Percentiles rank a stretch among this genome's conserved stretches.
Conservation (phyloP, 2,888 invertebrate species). For the Callimorpha dominula region DNA sequence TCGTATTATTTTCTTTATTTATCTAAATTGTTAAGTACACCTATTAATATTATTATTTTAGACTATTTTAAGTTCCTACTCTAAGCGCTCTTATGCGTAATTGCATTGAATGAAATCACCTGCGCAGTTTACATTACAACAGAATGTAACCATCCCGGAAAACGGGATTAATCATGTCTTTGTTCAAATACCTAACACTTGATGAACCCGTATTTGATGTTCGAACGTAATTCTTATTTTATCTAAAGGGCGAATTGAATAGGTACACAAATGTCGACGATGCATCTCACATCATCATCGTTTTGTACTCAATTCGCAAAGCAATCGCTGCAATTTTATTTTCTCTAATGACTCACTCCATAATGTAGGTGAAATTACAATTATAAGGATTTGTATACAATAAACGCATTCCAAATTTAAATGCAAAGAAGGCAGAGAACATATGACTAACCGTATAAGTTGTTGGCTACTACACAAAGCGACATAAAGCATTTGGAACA, state of each 20-base stretch:
- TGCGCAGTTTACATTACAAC: constrained; percentile 5
- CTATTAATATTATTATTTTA: not conserved
- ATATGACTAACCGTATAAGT: not conserved
- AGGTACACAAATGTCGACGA: not conserved
- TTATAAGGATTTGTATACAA: no score
- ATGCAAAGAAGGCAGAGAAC: not conserved
- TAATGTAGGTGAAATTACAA: not conserved
- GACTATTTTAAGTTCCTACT: not conserved
- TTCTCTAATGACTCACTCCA: not conserved
- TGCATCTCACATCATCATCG: not conserved
- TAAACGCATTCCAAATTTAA: not conserved
- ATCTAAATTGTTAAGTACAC: not conserved
- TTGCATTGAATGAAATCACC: constrained; percentile 5
- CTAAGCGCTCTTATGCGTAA: not conserved
- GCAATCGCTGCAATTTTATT: not conserved
- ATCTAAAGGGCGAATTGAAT: not conserved
- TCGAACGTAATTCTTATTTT: constrained; percentile 3
- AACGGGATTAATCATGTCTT: constrained; percentile 5
- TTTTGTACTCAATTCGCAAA: not conserved
- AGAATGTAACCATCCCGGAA: not conserved
- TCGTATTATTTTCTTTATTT: constrained; percentile 27
- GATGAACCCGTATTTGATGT: constrained; percentile 11
- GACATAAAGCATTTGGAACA: not conserved
- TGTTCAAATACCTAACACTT: not conserved
- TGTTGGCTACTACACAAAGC: not conserved